Conservation (phyloP, 2,888 invertebrate genomes). For the Muschampia plurimacula region DNA sequence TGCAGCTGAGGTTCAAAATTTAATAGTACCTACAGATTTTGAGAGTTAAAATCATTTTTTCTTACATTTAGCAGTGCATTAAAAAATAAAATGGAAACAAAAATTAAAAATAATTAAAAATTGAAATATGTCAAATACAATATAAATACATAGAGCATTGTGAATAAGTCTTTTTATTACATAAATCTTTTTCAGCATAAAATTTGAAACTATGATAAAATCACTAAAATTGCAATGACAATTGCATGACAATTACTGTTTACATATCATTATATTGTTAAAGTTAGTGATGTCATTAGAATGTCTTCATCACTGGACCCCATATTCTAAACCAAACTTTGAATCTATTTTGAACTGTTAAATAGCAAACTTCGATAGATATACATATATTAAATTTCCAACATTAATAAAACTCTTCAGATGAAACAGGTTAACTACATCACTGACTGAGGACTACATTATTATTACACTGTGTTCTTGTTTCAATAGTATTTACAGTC, state of each 20-base stretch:
- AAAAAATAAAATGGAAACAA: not conserved
- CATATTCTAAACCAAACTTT: constrained; percentile 23
- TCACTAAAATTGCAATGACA: constrained; percentile 10
- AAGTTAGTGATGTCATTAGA: constrained; percentile 19
- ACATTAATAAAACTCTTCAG: constrained; percentile 11
- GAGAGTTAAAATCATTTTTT: not conserved
- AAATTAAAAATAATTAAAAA: not conserved
- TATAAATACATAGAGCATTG: not conserved
- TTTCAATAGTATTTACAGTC: constrained; percentile 72
- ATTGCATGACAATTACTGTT: not conserved
- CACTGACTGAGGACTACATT: constrained; percentile 23
- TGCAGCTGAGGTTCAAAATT: too few species aligned
- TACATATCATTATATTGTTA: not conserved
- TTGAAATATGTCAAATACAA: not conserved
- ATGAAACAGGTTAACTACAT: constrained; percentile 15
- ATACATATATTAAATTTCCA: constrained; percentile 9
- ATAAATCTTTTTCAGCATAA: not conserved
- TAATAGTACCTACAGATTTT: too few species aligned
- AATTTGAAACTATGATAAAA: not conserved
- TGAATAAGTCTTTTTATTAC: not conserved
- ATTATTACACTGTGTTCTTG: constrained; percentile 37
- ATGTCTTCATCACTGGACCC: constrained; percentile 19
- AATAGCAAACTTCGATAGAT: not conserved
- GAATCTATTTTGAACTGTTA: constrained; percentile 14
- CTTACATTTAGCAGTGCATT: not conserved